Evolutionary conservation across 2,113 vertebrate genomes (phyloP).

Genomic region (Choloepus hoffmanni): DNA sequence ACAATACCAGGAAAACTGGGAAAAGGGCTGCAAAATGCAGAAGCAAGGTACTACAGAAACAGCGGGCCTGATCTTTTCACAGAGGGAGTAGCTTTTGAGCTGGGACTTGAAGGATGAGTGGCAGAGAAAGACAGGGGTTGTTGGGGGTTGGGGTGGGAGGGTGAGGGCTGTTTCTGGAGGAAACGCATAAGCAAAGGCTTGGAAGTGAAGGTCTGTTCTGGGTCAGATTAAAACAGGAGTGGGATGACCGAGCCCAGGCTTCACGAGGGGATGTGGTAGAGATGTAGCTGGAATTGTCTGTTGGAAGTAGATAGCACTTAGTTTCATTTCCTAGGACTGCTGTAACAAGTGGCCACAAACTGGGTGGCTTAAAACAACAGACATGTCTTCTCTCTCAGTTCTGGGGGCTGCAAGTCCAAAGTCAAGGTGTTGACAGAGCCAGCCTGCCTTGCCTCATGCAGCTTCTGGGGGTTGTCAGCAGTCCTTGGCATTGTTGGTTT

Average conservation of each 20-base stretch:
- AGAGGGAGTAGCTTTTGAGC: neutral
- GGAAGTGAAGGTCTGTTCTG: neutral
- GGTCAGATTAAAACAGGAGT: neutral
- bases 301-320: neutral
- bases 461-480: too few species aligned
- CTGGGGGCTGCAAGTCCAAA: too few species aligned
- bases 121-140: neutral
- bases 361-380: too few species aligned
- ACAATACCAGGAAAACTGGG: neutral
- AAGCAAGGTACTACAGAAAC: neutral
- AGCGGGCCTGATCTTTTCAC: neutral
- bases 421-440: too few species aligned
- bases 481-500: too few species aligned
- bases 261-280: neutral
- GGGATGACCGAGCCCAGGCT: neutral
- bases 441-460: too few species aligned
- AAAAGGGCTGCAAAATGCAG: neutral
- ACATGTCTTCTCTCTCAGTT: too few species aligned
- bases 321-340: too few species aligned
- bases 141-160: too few species aligned
- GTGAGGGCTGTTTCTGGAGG: neutral
- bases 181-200: neutral
- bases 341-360: too few species aligned
- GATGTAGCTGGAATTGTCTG: neutral
- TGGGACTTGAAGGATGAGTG: neutral